phyloP scores from a whole-genome alignment of 2,797 vertebrate species.

The Octomys mimax region DNA sequence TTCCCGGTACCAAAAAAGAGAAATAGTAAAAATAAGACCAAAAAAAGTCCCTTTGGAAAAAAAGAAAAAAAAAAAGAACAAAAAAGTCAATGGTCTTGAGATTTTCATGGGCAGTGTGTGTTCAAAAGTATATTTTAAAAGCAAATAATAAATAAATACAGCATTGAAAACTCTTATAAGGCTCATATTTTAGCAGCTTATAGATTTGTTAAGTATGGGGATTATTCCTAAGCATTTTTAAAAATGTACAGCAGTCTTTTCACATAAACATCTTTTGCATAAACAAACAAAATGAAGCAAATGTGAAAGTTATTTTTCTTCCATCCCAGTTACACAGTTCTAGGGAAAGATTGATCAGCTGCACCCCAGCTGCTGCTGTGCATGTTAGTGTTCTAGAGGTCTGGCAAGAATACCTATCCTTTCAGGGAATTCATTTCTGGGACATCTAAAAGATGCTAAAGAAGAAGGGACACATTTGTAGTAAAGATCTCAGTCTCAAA shows the following conservation, averaged over 20 bases:
- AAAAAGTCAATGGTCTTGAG: background rate
- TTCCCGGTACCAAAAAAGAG: no score
- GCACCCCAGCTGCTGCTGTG: background rate
- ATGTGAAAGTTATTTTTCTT: background rate
- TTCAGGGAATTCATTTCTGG: background rate
- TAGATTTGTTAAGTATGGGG: background rate
- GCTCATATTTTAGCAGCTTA: background rate
- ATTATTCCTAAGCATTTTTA: background rate
- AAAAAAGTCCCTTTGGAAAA: no score
- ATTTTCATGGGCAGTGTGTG: background rate
- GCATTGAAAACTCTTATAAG: background rate
- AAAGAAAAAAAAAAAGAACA: no score
- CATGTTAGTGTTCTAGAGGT: slow-evolving; percentile 20
- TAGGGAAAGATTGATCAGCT: slow-evolving; percentile 20
- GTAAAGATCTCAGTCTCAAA: background rate
- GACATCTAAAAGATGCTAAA: background rate
- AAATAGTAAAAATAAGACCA: no score
- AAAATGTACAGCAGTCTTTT: background rate
- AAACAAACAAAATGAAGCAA: slow-evolving; percentile 2
- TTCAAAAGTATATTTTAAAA: background rate
- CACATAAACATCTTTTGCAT: background rate
- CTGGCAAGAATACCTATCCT: background rate
- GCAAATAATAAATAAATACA: slow-evolving; percentile 16
- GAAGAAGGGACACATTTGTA: background rate
- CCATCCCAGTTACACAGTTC: background rate